These are phyloP conservation scores for Anaspis maculata DNA, from an alignment of 2,888 invertebrate genomes.

Conservation along the genomic window DNA sequence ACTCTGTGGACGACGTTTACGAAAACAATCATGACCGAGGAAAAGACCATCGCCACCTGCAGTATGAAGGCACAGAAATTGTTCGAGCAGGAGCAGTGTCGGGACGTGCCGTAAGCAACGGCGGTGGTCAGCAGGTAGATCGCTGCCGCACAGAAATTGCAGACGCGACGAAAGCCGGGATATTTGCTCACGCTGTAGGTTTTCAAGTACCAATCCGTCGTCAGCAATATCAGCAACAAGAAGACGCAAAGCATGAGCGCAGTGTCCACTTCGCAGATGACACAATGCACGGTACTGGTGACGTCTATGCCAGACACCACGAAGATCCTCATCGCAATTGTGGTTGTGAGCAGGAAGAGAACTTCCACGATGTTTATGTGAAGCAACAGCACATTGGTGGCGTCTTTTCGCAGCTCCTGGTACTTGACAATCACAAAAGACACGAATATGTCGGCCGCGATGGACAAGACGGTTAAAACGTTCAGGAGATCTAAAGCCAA, in stretches of 20 bases:
- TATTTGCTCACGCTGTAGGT: constrained; percentile 3
- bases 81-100: too few species aligned
- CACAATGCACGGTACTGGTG: constrained; percentile 2
- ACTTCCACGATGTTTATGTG: constrained; percentile 10
- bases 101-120: too few species aligned
- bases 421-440: constrained; percentile 9
- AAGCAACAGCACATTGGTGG: constrained; percentile 6
- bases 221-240: constrained; percentile 4
- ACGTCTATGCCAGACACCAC: neutral
- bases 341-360: constrained; percentile 3
- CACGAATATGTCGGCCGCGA: constrained; percentile 4
- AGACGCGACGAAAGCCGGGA: constrained; percentile 4
- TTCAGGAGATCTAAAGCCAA: constrained; percentile 7
- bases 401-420: constrained; percentile 6
- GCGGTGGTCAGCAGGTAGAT: too few species aligned
- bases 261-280: constrained; percentile 2
- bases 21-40: too few species aligned
- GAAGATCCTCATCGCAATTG: constrained; percentile 1
- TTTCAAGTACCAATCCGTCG: constrained; percentile 7
- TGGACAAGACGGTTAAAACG: constrained; percentile 2
- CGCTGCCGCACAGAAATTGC: constrained; percentile 3
- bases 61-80: too few species aligned
- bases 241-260: neutral
- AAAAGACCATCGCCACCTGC: too few species aligned
- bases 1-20: constrained; percentile 7